A percentile compares a stretch with the other conserved stretches of the same genome.
Conservation (phyloP, 35 echinoderm and acorn worm genomes). For the Acanthaster planci region DNA sequence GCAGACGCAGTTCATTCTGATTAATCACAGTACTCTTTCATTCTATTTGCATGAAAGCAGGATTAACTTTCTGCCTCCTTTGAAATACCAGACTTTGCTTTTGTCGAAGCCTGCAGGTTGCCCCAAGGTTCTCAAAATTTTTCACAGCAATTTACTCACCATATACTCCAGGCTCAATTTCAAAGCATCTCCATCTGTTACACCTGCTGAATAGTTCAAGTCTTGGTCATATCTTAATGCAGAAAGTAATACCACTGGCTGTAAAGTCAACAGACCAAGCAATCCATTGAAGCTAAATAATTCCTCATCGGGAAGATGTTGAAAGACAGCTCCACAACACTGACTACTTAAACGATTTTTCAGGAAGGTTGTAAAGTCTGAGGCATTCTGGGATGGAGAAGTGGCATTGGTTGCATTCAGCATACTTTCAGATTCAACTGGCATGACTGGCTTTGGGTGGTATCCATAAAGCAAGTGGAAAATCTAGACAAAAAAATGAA, state of each 20-base stretch:
- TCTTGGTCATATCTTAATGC: slow-evolving; percentile 3
- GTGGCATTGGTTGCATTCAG: slow-evolving; percentile 34
- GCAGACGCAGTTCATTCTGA: too few species aligned
- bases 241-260: background rate
- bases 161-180: slow-evolving; percentile 54
- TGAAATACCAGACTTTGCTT: too few species aligned
- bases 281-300: slow-evolving; percentile 72
- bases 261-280: slow-evolving; percentile 61
- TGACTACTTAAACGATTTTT: slow-evolving; percentile 55
- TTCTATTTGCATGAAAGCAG: too few species aligned
- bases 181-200: slow-evolving; percentile 23
- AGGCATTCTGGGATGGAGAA: slow-evolving; percentile 45
- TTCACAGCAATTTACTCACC: slow-evolving; percentile 26
- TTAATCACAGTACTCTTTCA: too few species aligned
- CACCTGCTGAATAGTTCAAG: background rate
- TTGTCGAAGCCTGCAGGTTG: too few species aligned
- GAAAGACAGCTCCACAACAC: slow-evolving; percentile 61
- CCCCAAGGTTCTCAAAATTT: too few species aligned
- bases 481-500: slow-evolving; percentile 41
- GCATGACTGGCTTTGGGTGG: slow-evolving; percentile 30
- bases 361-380: slow-evolving; percentile 67
- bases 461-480: slow-evolving; percentile 79
- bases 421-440: too few species aligned
- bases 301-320: slow-evolving; percentile 25
- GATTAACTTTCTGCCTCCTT: too few species aligned